Evolutionary conservation across 2,797 vertebrate genomes (phyloP), one percentile per base, ranked within the genome.

Genomic region (Borostomias antarcticus): DNA sequence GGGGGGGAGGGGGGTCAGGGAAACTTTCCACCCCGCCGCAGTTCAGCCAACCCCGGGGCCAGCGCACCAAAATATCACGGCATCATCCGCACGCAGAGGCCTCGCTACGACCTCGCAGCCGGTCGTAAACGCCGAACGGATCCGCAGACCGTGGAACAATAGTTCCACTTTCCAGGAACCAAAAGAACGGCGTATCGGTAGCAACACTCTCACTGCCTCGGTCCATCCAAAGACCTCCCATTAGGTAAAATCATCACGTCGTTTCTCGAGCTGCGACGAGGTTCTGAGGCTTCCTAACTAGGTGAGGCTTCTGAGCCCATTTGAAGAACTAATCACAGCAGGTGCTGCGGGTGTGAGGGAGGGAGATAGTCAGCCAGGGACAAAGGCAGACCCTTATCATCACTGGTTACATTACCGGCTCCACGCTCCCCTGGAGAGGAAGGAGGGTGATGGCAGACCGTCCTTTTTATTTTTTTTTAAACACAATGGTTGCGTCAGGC

Each of bases 1-100:
- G 86, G 82, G 86, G 86, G 87, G 85, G 88, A 78, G 81, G 82
- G 83, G 82, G 79, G 74, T 73, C 86, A 80, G 79, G 81, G 82
- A 83, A 66, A 79, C 78, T 82, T 81, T 89, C 82, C 82, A 73
- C 79, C 78, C 76, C 73, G 79, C 79, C 75, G 81, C 76, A 68
- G 78, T 76, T 76, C 64, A 64, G 62, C 69, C 67, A 48, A 82
- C 71, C 82, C 76, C 51, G 64, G 80, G 67, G 77, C 82, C 76
- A 47, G 26, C 4, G 28, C 37, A n/a, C n/a, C n/a, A n/a, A n/a
- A n/a, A n/a, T n/a, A n/a, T n/a, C n/a, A n/a, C 2, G 51, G 25
- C 21, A 33, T 9, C 32, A 33, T 33, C 4, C 32, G 9, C n/a
- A n/a, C n/a, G n/a, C n/a, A n/a, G 32, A 9, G 32, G n/a, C n/a